Conservation (phyloP, 2,888 invertebrate species). For the Fabriciana adippe region DNA sequence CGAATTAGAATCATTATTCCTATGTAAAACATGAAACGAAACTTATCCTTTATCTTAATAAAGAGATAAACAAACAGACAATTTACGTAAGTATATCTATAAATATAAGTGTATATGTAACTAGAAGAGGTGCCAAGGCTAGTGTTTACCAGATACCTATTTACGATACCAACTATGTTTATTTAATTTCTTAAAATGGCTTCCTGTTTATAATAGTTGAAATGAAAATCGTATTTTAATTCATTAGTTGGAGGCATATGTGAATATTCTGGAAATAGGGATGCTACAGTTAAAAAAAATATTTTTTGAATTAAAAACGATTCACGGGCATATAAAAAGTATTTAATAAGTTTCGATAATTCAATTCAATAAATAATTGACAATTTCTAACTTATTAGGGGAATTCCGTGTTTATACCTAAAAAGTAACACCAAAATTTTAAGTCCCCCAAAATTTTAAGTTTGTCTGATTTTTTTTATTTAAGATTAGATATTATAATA, state of each 20-base stretch:
- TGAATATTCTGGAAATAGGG: slow-evolving; percentile 20
- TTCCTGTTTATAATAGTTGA: slow-evolving; percentile 49
- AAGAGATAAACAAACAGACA: slow-evolving; percentile 7
- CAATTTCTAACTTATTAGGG: too few species aligned
- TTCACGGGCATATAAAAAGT: neutral
- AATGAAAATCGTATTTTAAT: slow-evolving; percentile 34
- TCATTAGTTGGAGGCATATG: slow-evolving; percentile 20
- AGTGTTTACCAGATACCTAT: slow-evolving; percentile 45
- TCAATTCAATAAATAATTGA: too few species aligned
- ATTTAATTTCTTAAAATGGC: slow-evolving; percentile 49
- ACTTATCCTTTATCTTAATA: neutral
- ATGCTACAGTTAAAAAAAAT: slow-evolving; percentile 6
- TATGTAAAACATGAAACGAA: neutral
- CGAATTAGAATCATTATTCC: neutral
- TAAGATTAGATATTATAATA: too few species aligned
- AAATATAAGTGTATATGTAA: slow-evolving; percentile 29
- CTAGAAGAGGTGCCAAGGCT: slow-evolving; percentile 47
- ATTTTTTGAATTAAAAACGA: neutral
- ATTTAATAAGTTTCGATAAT: too few species aligned
- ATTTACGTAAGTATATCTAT: slow-evolving; percentile 13
- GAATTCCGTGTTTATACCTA: too few species aligned
- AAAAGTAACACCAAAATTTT: too few species aligned
- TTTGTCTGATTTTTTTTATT: too few species aligned
- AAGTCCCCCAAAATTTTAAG: too few species aligned
- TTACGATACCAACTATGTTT: slow-evolving; percentile 46